Base-by-base conservation (phyloP, 2,888 invertebrate species). In the Hydriomena furcata region DNA sequence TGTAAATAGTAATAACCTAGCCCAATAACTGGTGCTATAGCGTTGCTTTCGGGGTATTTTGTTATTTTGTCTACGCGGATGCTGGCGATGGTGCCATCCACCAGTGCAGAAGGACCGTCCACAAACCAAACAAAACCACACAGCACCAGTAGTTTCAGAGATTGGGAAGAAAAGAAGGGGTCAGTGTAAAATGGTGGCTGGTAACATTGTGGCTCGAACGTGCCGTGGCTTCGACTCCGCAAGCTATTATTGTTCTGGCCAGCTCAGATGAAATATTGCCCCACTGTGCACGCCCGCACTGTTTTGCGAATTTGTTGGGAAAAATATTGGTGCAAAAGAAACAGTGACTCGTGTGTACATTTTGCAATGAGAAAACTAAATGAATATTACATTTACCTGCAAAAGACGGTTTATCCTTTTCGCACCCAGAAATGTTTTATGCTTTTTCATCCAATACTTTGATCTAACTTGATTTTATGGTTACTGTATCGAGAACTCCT, bases 11-110 rank as follows among this genome's bases (percentile, higher is more conserved):
- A 81, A 86, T 86, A 89, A 89, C 89, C 89, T 89, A 84, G 87
- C 89, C 86, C 89, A 89, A 88, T 87, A 89, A 86, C 82, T 67
- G 71, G 67, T 76, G 77, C 68, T 77, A 82, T 84, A 87, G 82
- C 79, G 75, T 89, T 84, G 88, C 89, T 84, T 89, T 89, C 89
- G 83, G 80, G 71, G 87, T 89, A 88, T 84, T 88, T 79, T 82
- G 76, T 82, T 90, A 89, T 90, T 90, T 89, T 90, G 89, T 89
- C 89, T 89, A 88, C 89, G 82, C 80, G 86, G 86, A 87, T 86
- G 83, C 82, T 80, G 85, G 79, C 78, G 84, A 84, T 84, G 83
- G 80, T 81, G 71, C 71, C 67, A 68, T 61, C 64, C 63, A 65
- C 86, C 83, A 82, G 61, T 53, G 28, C 49, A 65, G 38, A 40